Base-by-base conservation (phyloP, 2,888 invertebrate genomes). In the Daptonema setosum region DNA sequence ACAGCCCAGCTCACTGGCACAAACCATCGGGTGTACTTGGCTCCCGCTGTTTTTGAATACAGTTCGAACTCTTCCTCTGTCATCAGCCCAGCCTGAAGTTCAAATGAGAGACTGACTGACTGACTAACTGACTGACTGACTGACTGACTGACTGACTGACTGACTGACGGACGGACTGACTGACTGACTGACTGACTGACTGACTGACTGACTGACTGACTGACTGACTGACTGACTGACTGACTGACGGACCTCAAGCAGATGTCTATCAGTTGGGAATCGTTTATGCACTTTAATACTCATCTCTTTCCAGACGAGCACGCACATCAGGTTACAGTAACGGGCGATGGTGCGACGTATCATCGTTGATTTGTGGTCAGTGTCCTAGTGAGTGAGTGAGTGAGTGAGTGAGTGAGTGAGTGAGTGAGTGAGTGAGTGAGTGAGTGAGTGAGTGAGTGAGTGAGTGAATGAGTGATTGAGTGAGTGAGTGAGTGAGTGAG, bases 221-320 rank as follows among this genome's bases (percentile, higher is more conserved):
- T 41, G 20, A 41, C 20, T 41, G 20, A 14, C 41, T 41, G 41
- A 14, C 11, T 14, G 20, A 41, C 20, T 41, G 20, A 41, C 20
- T 41, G 11, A 20, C 11, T 20, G 47, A 28, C n/a, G n/a, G n/a
- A n/a, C n/a, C 45, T 56, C 41, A 11, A 56, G 41, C 52, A 56
- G 25, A 25, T 53, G 53, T 17, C 41, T 26, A 22, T 56, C 56
- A 3, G 29, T 47, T 20, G 56, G 56, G 25, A 56, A 56, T 2
- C 56, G 35, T 26, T 56, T 56, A 47, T 56, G 53, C 45, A 56
- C 43, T n/a, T 54, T 53, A 45, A 56, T 20, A n/a, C 52, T n/a
- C 14, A 56, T 56, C 48, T 56, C 56, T 22, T 56, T 56, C 56
- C 56, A 56, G 29, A 56, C 56, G 2, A 56, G 53, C n/a, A 47